Conservation (phyloP, 2,113 vertebrate genomes). For the Candoia aspera region DNA sequence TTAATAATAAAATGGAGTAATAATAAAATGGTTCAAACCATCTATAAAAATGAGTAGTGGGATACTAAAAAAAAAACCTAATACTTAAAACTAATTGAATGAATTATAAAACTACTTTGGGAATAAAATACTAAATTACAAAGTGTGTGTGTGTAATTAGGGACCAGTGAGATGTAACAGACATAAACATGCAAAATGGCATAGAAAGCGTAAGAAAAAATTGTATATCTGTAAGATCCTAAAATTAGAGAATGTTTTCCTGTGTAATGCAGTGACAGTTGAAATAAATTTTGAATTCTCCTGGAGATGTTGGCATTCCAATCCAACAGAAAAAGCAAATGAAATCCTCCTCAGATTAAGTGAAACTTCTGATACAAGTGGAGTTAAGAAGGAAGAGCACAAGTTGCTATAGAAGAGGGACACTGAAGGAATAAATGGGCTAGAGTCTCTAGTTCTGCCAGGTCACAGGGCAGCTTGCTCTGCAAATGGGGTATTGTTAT, state of each 20-base stretch:
- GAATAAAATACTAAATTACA: not conserved
- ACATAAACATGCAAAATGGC: not conserved
- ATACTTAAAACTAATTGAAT: not conserved
- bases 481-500: not conserved
- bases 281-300: not conserved
- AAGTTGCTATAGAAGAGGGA: not conserved
- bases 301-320: not conserved
- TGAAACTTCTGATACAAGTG: not conserved
- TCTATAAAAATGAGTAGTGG: not conserved
- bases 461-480: not conserved
- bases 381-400: not conserved
- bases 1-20: no score
- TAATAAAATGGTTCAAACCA: not conserved
- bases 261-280: not conserved
- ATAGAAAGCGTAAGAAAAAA: not conserved
- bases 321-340: not conserved
- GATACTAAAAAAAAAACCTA: not conserved
- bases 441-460: not conserved
- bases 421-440: not conserved
- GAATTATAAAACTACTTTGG: not conserved
- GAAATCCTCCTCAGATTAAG: not conserved
- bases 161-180: not conserved
- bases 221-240: not conserved
- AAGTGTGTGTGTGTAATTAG: not conserved
- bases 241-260: not conserved